These are phyloP conservation scores for Pseudopipra pipra DNA, from an alignment of 2,113 vertebrate species.

Conservation along the genomic window DNA sequence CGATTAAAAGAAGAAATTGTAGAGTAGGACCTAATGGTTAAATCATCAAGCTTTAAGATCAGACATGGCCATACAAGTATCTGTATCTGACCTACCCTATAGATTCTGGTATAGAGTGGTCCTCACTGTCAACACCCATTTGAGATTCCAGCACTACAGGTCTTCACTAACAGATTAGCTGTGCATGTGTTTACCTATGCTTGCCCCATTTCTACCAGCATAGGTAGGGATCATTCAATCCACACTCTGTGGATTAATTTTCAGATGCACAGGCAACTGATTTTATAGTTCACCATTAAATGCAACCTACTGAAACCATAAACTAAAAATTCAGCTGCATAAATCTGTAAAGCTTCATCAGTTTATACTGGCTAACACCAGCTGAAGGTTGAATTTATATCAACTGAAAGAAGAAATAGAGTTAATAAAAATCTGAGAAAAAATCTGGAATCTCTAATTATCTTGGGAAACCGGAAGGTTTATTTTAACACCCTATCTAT, in stretches of 20 bases:
- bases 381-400: neutral
- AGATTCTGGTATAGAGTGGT: neutral
- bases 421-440: slow-evolving; percentile 22
- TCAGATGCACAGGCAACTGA: neutral
- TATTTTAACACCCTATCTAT: neutral
- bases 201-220: neutral
- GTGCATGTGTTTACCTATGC: neutral
- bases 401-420: neutral
- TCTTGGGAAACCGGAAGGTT: neutral
- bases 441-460: neutral
- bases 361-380: neutral
- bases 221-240: neutral
- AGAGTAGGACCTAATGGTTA: neutral
- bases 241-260: neutral
- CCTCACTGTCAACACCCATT: neutral
- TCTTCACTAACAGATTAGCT: neutral
- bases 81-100: neutral
- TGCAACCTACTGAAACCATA: neutral
- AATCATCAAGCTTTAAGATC: neutral
- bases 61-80: neutral
- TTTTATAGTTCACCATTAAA: neutral
- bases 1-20: neutral
- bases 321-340: neutral
- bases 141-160: neutral
- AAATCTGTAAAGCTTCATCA: neutral